Percentiles rank a stretch among this genome's conserved stretches.
phyloP scores from a whole-genome alignment of 2,888 invertebrate species.

The Drosophila gaucha region DNA sequence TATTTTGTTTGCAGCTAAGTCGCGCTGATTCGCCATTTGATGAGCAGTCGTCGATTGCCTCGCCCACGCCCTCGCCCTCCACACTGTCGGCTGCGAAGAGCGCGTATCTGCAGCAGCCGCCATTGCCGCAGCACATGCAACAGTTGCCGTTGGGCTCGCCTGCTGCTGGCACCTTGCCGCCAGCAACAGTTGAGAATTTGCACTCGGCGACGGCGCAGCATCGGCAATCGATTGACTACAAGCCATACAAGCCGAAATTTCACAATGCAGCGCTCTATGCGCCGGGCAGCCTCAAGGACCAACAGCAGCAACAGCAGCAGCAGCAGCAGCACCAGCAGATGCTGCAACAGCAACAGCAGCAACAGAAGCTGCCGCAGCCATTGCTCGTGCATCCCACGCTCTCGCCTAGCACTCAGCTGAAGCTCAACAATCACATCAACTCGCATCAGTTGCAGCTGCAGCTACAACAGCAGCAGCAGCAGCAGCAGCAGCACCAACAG shows the following conservation, averaged over 20 bases:
- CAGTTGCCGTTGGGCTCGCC: conserved; percentile 81
- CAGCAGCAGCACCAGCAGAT: conserved; percentile 45
- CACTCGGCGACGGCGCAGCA: conserved; percentile 64
- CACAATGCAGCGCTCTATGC: conserved; percentile 87
- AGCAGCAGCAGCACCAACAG: conserved; percentile 66
- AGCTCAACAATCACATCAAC: conserved; percentile 82
- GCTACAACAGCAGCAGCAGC: conserved; percentile 73
- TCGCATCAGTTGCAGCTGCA: conserved; percentile 80
- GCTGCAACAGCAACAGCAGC: conserved; percentile 49
- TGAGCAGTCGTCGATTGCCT: conserved; percentile 71
- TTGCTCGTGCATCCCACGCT: conserved; percentile 70
- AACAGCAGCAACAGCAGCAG: conserved; percentile 59
- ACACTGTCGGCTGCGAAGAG: conserved; percentile 75
- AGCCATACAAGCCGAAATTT: conserved; percentile 91
- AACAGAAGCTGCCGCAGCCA: conserved; percentile 50
- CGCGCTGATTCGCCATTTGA: conserved; percentile 83
- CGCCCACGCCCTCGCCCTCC: conserved; percentile 71
- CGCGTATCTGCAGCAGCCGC: conserved; percentile 70
- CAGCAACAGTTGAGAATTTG: conserved; percentile 56
- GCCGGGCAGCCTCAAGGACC: conserved; percentile 66
- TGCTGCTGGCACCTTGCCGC: conserved; percentile 80
- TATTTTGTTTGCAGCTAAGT: conserved; percentile 74
- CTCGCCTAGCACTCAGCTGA: conserved; percentile 82
- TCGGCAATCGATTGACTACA: conserved; percentile 85
- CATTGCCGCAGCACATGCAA: conserved; percentile 68